A percentile compares a stretch with the other conserved stretches of the same genome.
These are phyloP conservation scores for Apocheima hispidaria DNA, from an alignment of 2,888 invertebrate genomes.

Conservation along the genomic window DNA sequence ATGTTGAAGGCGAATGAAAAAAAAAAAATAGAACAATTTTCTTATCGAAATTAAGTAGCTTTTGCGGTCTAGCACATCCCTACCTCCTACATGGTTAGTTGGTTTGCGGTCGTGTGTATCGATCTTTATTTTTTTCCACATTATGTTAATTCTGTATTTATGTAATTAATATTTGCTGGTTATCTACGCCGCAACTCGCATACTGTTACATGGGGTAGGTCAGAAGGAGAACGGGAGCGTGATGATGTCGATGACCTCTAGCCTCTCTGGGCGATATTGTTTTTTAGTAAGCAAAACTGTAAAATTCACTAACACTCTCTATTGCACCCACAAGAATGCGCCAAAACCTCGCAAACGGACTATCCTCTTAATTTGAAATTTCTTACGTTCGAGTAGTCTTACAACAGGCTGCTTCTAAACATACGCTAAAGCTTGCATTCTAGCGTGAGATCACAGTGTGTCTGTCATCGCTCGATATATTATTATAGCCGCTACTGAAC, in stretches of 20 bases:
- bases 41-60: background rate
- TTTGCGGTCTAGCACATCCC: conserved; percentile 11
- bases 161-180: conserved; percentile 42
- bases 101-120: conserved; percentile 45
- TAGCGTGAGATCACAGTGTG: conserved; percentile 64
- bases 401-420: background rate
- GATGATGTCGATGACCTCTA: conserved; percentile 20
- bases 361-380: background rate
- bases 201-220: conserved; percentile 37
- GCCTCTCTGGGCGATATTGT: background rate
- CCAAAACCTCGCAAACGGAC: too few species aligned
- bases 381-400: background rate
- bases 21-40: background rate
- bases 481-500: conserved; percentile 75
- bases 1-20: too few species aligned
- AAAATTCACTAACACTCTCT: too few species aligned
- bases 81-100: conserved; percentile 39
- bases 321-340: too few species aligned
- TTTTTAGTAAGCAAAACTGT: too few species aligned
- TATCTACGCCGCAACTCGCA: conserved; percentile 30
- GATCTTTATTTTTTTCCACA: conserved; percentile 43
- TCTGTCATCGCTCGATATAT: conserved; percentile 72
- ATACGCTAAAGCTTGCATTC: conserved; percentile 51
- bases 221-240: conserved; percentile 30
- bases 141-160: conserved; percentile 45